Base-by-base conservation (phyloP, 2,797 vertebrate species). In the Hypotaenidia okinawae region DNA sequence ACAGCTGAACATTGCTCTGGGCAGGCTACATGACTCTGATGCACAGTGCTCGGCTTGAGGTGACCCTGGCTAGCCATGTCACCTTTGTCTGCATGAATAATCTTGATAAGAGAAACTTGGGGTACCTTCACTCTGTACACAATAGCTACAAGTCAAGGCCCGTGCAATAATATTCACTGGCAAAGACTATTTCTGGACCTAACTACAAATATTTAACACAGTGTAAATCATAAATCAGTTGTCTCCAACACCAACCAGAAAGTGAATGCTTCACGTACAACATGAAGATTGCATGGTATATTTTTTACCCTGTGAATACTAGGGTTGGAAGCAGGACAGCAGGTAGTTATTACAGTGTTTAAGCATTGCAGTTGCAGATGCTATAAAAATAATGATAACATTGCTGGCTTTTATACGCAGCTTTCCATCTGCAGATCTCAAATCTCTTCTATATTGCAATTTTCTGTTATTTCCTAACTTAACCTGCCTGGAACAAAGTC, bases 391-490 rank as follows among this genome's bases (percentile, higher is more conserved):
- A 84, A 59, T 67, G 35, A 55, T 73, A 94, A 81, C 21, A 16
- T 79, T 70, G 24, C 76, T 93, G 74, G 61, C 45, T 94, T 84
- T 86, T 74, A 67, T 51, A 54, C 9, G 17, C 28, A 52, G 52
- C 63, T 95, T 95, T 94, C 80, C 85, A 89, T 82, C 87, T 82
- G 55, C 84, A 79, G 74, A 74, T 87, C 68, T 96, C 93, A 84
- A 91, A 90, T 75, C 41, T 79, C 82, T 74, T 68, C 17, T 68
- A 94, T 82, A 89, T 91, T 86, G 66, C 91, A 85, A 74, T 94
- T 90, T 94, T 75, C 70, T 96, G 52, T 84, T 80, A 93, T 95
- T 95, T 93, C 78, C 84, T 94, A 78, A 21, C 23, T 85, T 92
- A 94, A 80, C 69, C 68, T 80, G 19, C 68, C 45, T 90, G 86